A percentile compares a stretch with the other conserved stretches of the same genome.
Evolutionary conservation across 2,113 vertebrate genomes (phyloP).

Genomic region (Bos taurus): ARS-UCD2.0 NC_037336.1:99080001-99080500

Average conservation of each 20-base stretch:
- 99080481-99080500: not conserved
- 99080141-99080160: not conserved
- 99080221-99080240: no score
- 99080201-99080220: not conserved
- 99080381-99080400: not conserved
- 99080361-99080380: not conserved
- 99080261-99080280: not conserved
- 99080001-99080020: not conserved
- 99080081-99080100: not conserved
- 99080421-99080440: not conserved
- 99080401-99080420: not conserved
- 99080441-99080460: not conserved
- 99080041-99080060: not conserved
- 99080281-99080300: not conserved
- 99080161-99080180: not conserved
- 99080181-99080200: accelerated
- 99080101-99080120: not conserved
- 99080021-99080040: not conserved
- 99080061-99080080: not conserved
- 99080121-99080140: not conserved
- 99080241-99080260: not conserved
- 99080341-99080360: not conserved
- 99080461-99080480: not conserved
- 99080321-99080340: no score
- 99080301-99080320: not conserved